phyloP scores from a whole-genome alignment of 2,888 invertebrate genomes.

The Rhingia rostrata region DNA sequence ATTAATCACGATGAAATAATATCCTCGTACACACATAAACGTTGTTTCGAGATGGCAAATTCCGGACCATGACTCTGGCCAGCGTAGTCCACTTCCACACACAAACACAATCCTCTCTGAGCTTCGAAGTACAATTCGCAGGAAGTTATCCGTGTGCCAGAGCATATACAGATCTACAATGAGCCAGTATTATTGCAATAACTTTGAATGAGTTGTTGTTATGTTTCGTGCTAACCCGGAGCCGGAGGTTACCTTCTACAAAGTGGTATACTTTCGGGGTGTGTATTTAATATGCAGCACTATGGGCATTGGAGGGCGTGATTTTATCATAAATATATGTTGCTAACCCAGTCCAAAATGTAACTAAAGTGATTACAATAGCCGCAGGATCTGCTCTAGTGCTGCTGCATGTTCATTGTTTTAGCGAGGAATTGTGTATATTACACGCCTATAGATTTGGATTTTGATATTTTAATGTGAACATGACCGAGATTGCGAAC shows the following conservation, averaged over 20 bases:
- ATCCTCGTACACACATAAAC: slow-evolving; percentile 44
- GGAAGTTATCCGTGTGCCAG: slow-evolving; percentile 41
- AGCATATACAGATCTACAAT: slow-evolving; percentile 22
- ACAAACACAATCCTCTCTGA: slow-evolving; percentile 38
- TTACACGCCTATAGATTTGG: neutral
- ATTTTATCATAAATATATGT: slow-evolving; percentile 62
- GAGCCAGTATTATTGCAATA: slow-evolving; percentile 29
- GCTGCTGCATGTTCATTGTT: slow-evolving; percentile 36
- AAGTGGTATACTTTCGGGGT: slow-evolving; percentile 48
- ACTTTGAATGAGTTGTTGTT: slow-evolving; percentile 62
- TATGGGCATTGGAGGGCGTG: slow-evolving; percentile 24
- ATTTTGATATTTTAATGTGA: slow-evolving; percentile 41
- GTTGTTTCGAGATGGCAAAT: slow-evolving; percentile 49
- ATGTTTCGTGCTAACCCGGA: slow-evolving; percentile 48
- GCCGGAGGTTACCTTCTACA: slow-evolving; percentile 59
- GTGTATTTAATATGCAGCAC: slow-evolving; percentile 64
- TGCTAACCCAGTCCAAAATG: slow-evolving; percentile 41
- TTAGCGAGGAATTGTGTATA: slow-evolving; percentile 1
- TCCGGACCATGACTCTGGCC: slow-evolving; percentile 34
- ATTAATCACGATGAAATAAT: slow-evolving; percentile 74
- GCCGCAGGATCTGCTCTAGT: slow-evolving; percentile 40
- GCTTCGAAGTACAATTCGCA: slow-evolving; percentile 47
- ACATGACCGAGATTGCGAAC: slow-evolving; percentile 40
- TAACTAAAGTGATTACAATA: slow-evolving; percentile 63
- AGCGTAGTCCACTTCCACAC: slow-evolving; percentile 4